phyloP scores from a whole-genome alignment of 2,888 invertebrate species.

The Podabrus alpinus region DNA sequence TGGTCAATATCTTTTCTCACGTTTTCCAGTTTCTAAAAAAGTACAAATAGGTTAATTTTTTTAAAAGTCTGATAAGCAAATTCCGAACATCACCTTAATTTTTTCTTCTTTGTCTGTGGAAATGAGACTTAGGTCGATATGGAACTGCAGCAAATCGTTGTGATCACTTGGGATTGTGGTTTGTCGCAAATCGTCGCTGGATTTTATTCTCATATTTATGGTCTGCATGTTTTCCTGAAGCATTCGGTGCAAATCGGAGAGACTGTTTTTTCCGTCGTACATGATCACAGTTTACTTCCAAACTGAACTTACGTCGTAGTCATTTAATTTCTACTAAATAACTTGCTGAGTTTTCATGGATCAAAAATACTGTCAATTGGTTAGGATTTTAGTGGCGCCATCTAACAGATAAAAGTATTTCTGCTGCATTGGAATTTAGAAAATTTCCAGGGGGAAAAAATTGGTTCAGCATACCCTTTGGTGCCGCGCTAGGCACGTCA shows the following conservation, averaged over 20 bases:
- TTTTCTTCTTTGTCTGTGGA: not conserved
- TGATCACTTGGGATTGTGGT: not conserved
- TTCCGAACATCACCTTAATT: not conserved
- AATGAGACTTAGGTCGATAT: not conserved
- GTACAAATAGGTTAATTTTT: not conserved
- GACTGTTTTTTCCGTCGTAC: not conserved
- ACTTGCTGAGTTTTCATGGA: not conserved
- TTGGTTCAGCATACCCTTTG: too few species aligned
- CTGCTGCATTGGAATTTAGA: not conserved
- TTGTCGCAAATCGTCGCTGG: not conserved
- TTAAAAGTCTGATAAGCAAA: not conserved
- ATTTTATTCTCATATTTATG: not conserved
- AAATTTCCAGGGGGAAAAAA: too few species aligned
- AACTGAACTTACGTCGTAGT: not conserved
- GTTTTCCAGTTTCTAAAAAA: not conserved
- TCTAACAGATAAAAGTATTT: not conserved
- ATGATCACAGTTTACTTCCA: not conserved
- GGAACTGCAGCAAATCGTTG: not conserved
- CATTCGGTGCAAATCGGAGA: not conserved
- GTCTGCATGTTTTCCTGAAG: not conserved
- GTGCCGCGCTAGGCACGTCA: not conserved
- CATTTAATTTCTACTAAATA: not conserved
- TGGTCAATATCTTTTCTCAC: not conserved
- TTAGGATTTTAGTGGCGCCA: not conserved
- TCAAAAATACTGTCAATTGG: not conserved